Conservation (phyloP, 1,140 invertebrate genomes). For the Pteromalus puparum region DNA sequence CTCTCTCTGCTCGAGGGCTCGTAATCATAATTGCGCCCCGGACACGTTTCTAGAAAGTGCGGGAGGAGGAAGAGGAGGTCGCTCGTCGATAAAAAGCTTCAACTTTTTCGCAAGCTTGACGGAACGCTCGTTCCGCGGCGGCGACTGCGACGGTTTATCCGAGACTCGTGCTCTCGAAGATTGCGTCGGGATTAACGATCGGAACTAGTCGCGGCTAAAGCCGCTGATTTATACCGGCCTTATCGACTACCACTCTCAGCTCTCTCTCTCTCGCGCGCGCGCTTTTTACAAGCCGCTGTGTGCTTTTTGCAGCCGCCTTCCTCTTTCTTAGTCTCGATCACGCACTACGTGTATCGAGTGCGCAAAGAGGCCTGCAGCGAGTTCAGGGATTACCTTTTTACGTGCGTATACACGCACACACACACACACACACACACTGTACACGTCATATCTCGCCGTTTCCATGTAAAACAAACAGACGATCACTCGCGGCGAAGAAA, state of each 20-base stretch:
- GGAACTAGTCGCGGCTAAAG: constrained; percentile 39
- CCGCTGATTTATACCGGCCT: constrained; percentile 44
- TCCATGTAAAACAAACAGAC: background rate
- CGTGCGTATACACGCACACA: background rate
- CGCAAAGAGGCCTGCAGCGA: background rate
- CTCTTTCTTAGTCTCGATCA: background rate
- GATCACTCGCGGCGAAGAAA: constrained; percentile 21
- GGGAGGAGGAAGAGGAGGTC: no score
- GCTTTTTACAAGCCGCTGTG: constrained; percentile 23
- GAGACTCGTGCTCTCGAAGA: constrained; percentile 44
- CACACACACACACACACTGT: no score
- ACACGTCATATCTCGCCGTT: background rate
- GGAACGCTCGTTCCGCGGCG: background rate
- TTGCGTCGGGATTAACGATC: constrained; percentile 44
- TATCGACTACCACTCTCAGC: constrained; percentile 26
- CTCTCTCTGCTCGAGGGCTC: constrained; percentile 58
- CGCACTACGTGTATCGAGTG: background rate
- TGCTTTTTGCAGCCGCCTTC: background rate
- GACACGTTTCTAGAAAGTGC: constrained; percentile 1
- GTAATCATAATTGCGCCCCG: constrained; percentile 69
- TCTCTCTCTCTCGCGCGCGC: background rate
- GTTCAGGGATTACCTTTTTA: background rate
- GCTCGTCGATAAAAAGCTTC: constrained; percentile 64
- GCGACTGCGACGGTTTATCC: constrained; percentile 14
- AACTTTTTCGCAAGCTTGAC: constrained; percentile 39